Conservation (phyloP, 2,797 vertebrate species). For the Naso thynnoides region DNA sequence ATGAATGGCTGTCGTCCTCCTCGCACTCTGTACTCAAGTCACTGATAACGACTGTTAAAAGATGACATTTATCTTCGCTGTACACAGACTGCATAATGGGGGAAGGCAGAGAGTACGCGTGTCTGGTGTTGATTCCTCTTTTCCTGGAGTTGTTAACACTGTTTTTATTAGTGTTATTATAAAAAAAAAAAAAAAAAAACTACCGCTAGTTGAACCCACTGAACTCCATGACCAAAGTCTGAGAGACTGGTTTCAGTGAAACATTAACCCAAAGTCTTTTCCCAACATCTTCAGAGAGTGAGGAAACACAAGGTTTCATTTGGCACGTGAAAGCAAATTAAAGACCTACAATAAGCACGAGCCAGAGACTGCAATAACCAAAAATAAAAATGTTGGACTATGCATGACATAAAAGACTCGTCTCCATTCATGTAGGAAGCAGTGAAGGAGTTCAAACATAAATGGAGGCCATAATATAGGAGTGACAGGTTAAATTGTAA, state of each 20-base stretch:
- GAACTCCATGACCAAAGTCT: conserved; percentile 76
- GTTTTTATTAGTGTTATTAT: conserved; percentile 54
- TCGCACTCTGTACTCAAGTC: not conserved
- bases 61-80: conserved; percentile 42
- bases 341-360: too few species aligned
- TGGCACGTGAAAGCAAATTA: not conserved
- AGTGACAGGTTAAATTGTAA: too few species aligned
- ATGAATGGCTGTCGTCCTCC: not conserved
- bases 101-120: not conserved
- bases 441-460: too few species aligned
- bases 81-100: conserved; percentile 33
- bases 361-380: too few species aligned
- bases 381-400: too few species aligned
- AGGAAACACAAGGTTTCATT: conserved; percentile 11
- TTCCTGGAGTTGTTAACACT: conserved; percentile 13
- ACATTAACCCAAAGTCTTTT: conserved; percentile 64
- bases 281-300: not conserved
- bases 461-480: too few species aligned
- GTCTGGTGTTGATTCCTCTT: conserved; percentile 29
- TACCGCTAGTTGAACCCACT: conserved; percentile 56
- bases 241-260: conserved; percentile 47
- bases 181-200: too few species aligned
- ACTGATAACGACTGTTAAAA: conserved; percentile 8
- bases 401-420: too few species aligned
- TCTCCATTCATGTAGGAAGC: too few species aligned